Percentiles rank a stretch among this genome's conserved stretches.
Conservation (phyloP, 2,888 invertebrate genomes). For the Heterodera filipjevi region DNA sequence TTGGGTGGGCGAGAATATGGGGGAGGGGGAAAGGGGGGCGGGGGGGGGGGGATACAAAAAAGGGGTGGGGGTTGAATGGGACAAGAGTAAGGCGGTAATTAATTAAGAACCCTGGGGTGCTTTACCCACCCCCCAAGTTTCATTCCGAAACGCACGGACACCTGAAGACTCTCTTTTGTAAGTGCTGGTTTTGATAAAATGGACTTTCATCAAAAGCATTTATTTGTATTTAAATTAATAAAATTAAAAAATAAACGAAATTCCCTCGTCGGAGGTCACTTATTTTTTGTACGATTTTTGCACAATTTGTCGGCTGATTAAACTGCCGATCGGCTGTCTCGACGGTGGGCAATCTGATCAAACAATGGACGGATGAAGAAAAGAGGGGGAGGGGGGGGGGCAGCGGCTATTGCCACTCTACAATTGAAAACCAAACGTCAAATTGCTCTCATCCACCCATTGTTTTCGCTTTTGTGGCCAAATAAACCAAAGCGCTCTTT, state of each 20-base stretch:
- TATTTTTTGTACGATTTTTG: background rate
- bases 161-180: too few relatives aligned
- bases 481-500: background rate
- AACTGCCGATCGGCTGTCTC: background rate
- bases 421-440: too few relatives aligned
- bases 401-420: too few relatives aligned
- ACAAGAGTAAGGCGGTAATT: background rate
- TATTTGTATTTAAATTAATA: background rate
- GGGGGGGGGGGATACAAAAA: background rate
- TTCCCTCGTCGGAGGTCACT: background rate
- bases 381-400: too few relatives aligned
- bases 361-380: background rate
- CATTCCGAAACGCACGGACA: too few relatives aligned
- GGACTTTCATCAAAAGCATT: background rate
- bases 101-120: background rate
- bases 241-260: background rate
- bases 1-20: background rate
- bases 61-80: background rate
- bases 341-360: slow-evolving; percentile 4
- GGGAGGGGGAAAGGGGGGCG: background rate
- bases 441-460: background rate
- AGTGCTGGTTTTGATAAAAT: background rate
- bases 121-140: too few relatives aligned
- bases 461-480: background rate
- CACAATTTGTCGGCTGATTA: background rate